Conservation (phyloP, 2,113 vertebrate genomes). For the Isichthys henryi region DNA sequence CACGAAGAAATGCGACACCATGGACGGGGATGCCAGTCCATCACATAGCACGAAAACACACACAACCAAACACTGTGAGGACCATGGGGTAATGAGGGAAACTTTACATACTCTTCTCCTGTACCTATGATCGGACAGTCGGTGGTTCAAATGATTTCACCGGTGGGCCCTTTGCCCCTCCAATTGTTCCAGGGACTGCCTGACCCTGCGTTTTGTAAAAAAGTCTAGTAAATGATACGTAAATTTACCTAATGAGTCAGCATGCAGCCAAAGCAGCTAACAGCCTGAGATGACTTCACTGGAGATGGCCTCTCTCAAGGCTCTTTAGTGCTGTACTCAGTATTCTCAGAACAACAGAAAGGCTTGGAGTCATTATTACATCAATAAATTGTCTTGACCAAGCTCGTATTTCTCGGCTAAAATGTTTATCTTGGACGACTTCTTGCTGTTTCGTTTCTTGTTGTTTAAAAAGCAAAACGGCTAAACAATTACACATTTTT, state of each 20-base stretch:
- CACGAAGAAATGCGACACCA: background rate
- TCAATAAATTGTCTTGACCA: background rate
- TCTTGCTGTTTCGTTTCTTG: background rate
- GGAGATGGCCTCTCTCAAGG: background rate
- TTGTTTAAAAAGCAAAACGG: background rate
- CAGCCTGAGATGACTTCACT: background rate
- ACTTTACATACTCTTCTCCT: background rate
- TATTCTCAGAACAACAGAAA: background rate
- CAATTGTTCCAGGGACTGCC: background rate
- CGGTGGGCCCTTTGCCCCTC: too few species aligned
- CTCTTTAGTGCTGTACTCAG: background rate
- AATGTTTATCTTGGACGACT: background rate
- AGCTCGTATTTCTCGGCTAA: background rate
- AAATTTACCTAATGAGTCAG: background rate
- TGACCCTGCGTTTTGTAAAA: background rate
- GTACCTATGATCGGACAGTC: background rate
- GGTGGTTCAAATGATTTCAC: background rate
- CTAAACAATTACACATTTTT: background rate
- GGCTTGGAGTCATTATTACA: background rate
- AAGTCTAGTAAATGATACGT: background rate
- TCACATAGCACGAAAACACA: background rate
- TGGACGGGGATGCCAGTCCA: background rate
- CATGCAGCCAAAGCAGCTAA: background rate
- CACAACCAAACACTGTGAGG: background rate
- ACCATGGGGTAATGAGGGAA: background rate